Base-by-base conservation (phyloP, 2,797 vertebrate genomes). In the Pangasius krempfi region DNA sequence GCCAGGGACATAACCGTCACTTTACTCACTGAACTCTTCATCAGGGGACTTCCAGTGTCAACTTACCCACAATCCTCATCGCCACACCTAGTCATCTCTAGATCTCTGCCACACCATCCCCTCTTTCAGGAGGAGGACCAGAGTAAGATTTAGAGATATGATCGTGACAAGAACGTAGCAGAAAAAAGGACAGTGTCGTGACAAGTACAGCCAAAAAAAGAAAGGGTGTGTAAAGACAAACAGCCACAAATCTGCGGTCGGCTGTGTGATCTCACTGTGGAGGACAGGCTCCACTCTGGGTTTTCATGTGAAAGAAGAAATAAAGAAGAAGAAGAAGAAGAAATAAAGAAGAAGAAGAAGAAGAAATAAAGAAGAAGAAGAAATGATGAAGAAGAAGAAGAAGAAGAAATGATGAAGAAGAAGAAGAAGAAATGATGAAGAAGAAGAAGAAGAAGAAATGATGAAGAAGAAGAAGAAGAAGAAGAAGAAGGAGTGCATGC, bases 221-320 rank as follows among this genome's bases (percentile, higher is more conserved):
- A 83, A 30, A 18, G 16, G 54, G 16, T 20, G 33, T 1, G 5
- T 79, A 86, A 90, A 86, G 52, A n/a, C 13, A 0, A 79, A 50
- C 50, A 78, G 76, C 79, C 87, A 68, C 90, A 90, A 89, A 92
- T 90, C 88, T 91, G 89, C 13, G 89, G 90, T 33, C 27, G 84
- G 62, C 14, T 68, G 87, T 66, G 84, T 89, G 86, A 91, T 89
- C 87, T 75, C 86, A 89, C 88, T 82, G 40, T 20, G 72, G 30
- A 22, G 60, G 60, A 86, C 47, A 68, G 64, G 64, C 75, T 64
- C 78, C 73, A 80, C 70, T 30, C 50, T 79, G 40, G 52, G 33
- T 14, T 76, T 66, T 85, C 60, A 86, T 13, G n/a, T 12, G 27
- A 16, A 50, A 58, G 37, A 56, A 25, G 56, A 75, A 83, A 22